Conservation (phyloP, 2,888 invertebrate genomes). For the Drosophila fulvimacula region DNA sequence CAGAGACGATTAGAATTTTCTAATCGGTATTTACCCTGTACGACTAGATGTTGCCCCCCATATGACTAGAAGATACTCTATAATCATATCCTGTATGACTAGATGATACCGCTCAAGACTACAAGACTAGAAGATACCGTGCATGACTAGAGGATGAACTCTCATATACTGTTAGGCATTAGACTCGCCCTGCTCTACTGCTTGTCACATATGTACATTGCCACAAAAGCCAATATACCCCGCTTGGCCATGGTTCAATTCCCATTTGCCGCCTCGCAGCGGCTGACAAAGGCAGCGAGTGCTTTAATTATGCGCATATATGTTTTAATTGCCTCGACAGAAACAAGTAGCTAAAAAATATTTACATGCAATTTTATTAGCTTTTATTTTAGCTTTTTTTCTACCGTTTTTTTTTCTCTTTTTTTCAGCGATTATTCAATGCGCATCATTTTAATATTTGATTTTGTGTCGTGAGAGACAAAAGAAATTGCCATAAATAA, state of each 20-base stretch:
- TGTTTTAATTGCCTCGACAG: conserved; percentile 61
- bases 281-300: conserved; percentile 39
- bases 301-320: conserved; percentile 53
- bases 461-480: conserved; percentile 63
- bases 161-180: not conserved
- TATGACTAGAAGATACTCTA: not conserved
- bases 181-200: not conserved
- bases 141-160: not conserved
- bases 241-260: no score
- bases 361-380: conserved; percentile 47
- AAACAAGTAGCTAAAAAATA: conserved; percentile 34
- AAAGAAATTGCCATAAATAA: conserved; percentile 77
- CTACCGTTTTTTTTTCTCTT: conserved; percentile 9
- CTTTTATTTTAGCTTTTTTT: conserved; percentile 32
- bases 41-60: not conserved
- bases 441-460: conserved; percentile 64
- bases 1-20: no score
- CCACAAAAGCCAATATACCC: not conserved
- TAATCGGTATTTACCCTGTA: no score
- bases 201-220: not conserved
- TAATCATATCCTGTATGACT: not conserved
- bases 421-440: conserved; percentile 46
- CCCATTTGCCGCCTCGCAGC: not conserved
- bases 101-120: not conserved
- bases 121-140: not conserved